Conservation (phyloP, 2,797 vertebrate species). For the Mastacembelus armatus region DNA sequence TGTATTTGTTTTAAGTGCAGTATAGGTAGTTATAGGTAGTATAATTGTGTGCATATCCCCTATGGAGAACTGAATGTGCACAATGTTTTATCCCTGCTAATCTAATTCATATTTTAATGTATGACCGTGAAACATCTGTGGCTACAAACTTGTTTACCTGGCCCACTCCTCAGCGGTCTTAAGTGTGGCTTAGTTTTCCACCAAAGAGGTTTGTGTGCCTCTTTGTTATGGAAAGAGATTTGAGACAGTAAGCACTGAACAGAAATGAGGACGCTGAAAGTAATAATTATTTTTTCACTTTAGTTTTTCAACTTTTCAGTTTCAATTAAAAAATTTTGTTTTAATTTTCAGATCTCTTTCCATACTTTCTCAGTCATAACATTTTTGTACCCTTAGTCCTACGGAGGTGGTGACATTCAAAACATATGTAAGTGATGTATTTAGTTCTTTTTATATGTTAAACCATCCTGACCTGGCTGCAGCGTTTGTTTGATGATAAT, state of each 20-base stretch:
- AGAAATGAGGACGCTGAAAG: too few relatives aligned
- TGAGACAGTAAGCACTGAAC: too few relatives aligned
- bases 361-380: conserved; percentile 50
- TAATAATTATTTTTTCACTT: too few relatives aligned
- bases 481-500: background rate
- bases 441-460: background rate
- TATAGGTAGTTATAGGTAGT: too few relatives aligned
- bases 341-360: too few relatives aligned
- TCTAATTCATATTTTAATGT: background rate
- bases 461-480: background rate
- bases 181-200: conserved; percentile 12
- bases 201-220: too few relatives aligned
- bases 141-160: background rate
- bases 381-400: conserved; percentile 3
- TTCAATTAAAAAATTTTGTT: too few relatives aligned
- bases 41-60: background rate
- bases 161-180: background rate
- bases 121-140: background rate
- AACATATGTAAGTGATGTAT: background rate
- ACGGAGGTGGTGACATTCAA: conserved; percentile 1
- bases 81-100: background rate
- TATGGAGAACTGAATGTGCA: background rate
- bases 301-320: too few relatives aligned
- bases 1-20: background rate
- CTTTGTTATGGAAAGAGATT: too few relatives aligned